These are phyloP conservation scores for Lophotis ruficrista DNA, from an alignment of 2,113 vertebrate species.

Conservation along the genomic window DNA sequence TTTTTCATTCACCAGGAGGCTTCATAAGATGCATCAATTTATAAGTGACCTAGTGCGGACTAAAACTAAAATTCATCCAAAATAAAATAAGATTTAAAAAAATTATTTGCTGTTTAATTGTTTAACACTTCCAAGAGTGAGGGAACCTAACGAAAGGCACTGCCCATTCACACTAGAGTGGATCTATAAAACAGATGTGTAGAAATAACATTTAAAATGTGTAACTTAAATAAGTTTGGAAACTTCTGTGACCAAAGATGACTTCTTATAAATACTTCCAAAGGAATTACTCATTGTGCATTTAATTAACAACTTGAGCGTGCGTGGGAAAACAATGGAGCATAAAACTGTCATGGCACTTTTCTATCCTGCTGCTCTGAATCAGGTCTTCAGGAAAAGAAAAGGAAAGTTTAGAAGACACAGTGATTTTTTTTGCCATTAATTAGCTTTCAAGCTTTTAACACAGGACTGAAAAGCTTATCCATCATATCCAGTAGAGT, in stretches of 20 bases:
- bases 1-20: neutral
- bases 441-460: conserved; percentile 29
- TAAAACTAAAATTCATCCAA: neutral
- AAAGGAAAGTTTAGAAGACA: neutral
- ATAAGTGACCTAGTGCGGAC: neutral
- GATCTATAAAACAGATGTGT: neutral
- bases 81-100: neutral
- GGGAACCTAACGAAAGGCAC: neutral
- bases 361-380: neutral
- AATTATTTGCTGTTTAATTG: neutral
- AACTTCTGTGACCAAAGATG: neutral
- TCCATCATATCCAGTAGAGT: neutral
- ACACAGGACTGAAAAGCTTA: neutral
- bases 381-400: neutral
- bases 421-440: neutral
- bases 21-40: neutral
- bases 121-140: neutral
- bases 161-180: neutral
- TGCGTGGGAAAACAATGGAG: neutral
- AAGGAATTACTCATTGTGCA: neutral
- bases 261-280: neutral
- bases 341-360: neutral
- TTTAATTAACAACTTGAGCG: conserved; percentile 7
- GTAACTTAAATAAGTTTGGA: neutral
- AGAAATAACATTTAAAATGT: neutral